These are phyloP conservation scores for Sitobion miscanthi DNA, from an alignment of 1,140 invertebrate genomes.

Conservation along the genomic window DNA sequence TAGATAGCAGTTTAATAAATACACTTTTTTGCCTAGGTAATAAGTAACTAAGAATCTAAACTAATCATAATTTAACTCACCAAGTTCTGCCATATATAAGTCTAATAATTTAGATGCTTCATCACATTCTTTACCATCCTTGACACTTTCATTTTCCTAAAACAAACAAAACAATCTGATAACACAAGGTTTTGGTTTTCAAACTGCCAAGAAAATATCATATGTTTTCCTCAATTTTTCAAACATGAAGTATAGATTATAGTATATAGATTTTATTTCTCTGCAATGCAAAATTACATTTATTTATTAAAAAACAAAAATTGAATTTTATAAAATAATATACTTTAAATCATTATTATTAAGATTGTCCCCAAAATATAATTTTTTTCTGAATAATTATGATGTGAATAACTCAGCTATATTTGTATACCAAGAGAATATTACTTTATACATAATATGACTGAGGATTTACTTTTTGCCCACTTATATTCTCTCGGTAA, in stretches of 20 bases:
- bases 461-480: not conserved
- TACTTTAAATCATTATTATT: not conserved
- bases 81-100: slow-evolving; percentile 51
- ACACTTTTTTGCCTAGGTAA: not conserved
- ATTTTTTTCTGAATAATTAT: not conserved
- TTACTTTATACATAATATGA: not conserved
- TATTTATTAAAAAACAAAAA: not conserved
- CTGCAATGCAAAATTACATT: not conserved
- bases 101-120: slow-evolving; percentile 23
- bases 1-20: not conserved
- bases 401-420: not conserved
- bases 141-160: not conserved
- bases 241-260: too few relatives aligned
- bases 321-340: not conserved
- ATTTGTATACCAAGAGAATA: not conserved
- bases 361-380: too few relatives aligned
- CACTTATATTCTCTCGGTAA: not conserved
- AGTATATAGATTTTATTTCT: too few relatives aligned
- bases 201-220: too few relatives aligned
- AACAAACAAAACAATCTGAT: not conserved
- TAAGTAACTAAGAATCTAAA: not conserved
- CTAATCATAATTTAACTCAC: not conserved
- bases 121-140: not conserved
- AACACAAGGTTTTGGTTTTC: not conserved
- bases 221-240: too few relatives aligned